These are phyloP conservation scores for Odontomyia ornata DNA, from an alignment of 2,888 invertebrate genomes.

Conservation along the genomic window DNA sequence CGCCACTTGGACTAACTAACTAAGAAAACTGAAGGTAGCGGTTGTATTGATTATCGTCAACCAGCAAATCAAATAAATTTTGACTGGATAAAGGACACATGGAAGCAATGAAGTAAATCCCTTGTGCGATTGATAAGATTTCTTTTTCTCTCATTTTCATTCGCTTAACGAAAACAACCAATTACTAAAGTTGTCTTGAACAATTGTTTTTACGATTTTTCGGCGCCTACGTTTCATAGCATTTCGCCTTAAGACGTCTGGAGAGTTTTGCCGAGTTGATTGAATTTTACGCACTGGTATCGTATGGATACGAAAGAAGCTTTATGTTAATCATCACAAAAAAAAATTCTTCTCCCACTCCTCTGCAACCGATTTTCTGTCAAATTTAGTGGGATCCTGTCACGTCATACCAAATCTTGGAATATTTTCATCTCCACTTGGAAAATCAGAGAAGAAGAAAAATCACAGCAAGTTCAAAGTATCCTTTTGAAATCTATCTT, in stretches of 20 bases:
- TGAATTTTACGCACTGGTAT: too few species aligned
- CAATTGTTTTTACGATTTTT: slow-evolving; percentile 25
- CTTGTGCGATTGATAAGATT: slow-evolving; percentile 22
- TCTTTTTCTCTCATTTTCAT: background rate
- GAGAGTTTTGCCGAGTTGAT: too few species aligned
- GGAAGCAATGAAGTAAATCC: background rate
- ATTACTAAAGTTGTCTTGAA: slow-evolving; percentile 20
- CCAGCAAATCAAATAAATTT: background rate
- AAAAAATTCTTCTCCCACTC: too few species aligned
- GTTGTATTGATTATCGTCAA: slow-evolving; percentile 21
- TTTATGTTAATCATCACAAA: too few species aligned
- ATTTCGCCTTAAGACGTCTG: background rate
- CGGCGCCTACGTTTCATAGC: slow-evolving; percentile 22
- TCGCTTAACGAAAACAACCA: slow-evolving; percentile 18
- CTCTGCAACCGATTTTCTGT: too few species aligned
- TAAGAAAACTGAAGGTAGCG: background rate
- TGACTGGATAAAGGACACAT: slow-evolving; percentile 8
- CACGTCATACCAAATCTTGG: too few species aligned
- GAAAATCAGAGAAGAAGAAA: too few species aligned
- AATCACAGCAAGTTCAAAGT: too few species aligned
- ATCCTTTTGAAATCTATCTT: too few species aligned
- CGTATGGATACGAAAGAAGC: too few species aligned
- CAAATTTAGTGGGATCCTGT: too few species aligned
- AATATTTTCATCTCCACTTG: too few species aligned
- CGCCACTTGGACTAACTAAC: slow-evolving; percentile 10